Percentiles rank a stretch among this genome's conserved stretches.
These are phyloP conservation scores for Turritopsis dohrnii DNA, from an alignment of 30 jellyfish, hydroid and myxozoan genomes.

Conservation along the genomic window DNA sequence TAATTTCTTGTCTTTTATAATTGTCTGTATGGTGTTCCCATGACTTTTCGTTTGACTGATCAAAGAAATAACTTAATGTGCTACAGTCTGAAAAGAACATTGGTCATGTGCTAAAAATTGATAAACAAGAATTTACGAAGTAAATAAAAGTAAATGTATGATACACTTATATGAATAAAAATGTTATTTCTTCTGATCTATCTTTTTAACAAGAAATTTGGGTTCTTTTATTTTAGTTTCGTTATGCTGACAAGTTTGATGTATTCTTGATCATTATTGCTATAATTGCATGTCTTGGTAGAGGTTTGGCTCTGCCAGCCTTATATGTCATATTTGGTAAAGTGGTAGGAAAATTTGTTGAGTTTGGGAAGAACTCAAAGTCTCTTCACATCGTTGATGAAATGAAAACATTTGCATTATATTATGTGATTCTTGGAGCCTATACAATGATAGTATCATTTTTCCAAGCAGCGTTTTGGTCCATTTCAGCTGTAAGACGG, in stretches of 20 bases:
- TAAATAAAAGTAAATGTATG: too few species aligned
- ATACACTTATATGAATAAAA: too few species aligned
- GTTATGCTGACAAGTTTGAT: slow-evolving; percentile 59
- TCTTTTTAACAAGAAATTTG: too few species aligned
- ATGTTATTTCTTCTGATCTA: too few species aligned
- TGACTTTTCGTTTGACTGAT: too few species aligned
- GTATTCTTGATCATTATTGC: slow-evolving; percentile 46
- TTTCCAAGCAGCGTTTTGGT: slow-evolving; percentile 80
- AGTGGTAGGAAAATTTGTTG: slow-evolving; percentile 55
- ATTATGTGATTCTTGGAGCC: slow-evolving; percentile 45
- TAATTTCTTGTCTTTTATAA: too few species aligned
- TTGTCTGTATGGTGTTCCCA: too few species aligned
- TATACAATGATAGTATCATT: slow-evolving; percentile 59
- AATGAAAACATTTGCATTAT: slow-evolving; percentile 69
- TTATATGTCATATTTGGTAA: slow-evolving; percentile 65
- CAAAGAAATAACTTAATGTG: too few species aligned
- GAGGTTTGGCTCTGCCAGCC: slow-evolving; percentile 73
- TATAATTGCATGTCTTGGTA: slow-evolving; percentile 60
- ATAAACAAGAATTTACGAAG: too few species aligned
- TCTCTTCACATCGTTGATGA: slow-evolving; percentile 47
- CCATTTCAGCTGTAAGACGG: slow-evolving; percentile 63
- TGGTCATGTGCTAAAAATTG: too few species aligned
- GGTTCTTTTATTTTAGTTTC: slow-evolving; percentile 32
- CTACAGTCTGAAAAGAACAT: too few species aligned
- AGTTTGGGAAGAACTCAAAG: slow-evolving; percentile 33